Evolutionary conservation across 2,113 vertebrate species (phyloP).

Genomic region (Zootoca vivipara): DNA sequence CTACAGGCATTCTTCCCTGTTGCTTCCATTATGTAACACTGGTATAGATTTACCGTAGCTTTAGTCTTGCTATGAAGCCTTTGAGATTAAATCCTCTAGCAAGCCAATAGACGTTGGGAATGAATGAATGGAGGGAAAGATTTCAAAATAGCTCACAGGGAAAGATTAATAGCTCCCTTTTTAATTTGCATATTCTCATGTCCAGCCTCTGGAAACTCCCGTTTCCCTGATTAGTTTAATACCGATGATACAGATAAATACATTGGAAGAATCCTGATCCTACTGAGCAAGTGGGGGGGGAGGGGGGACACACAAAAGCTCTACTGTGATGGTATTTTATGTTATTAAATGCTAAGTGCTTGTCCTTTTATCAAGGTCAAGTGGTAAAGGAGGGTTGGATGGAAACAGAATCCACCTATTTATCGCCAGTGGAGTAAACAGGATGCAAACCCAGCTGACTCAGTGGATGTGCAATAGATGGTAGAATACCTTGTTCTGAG

Average conservation of each 20-base stretch:
- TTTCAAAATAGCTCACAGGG: conserved; percentile 34
- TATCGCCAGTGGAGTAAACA: not conserved
- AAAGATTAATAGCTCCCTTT: conserved; percentile 67
- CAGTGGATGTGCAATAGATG: not conserved
- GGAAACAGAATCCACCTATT: not conserved
- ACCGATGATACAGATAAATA: conserved; percentile 56
- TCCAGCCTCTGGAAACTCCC: conserved; percentile 57
- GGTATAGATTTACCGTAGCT: conserved; percentile 67
- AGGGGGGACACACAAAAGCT: conserved; percentile 21
- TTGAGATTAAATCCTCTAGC: conserved; percentile 62
- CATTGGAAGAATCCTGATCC: conserved; percentile 44
- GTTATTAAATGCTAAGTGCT: conserved; percentile 67
- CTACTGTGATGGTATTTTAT: conserved; percentile 47
- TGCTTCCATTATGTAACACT: conserved; percentile 63
- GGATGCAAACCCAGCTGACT: not conserved
- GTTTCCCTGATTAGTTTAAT: conserved; percentile 70
- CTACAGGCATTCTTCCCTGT: conserved; percentile 47
- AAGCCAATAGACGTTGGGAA: not conserved
- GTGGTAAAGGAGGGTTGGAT: conserved; percentile 13
- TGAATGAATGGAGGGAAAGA: conserved; percentile 37
- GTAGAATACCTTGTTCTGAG: not conserved
- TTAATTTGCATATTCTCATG: conserved; percentile 65
- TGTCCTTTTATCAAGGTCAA: conserved; percentile 65
- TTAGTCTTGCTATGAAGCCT: conserved; percentile 67
- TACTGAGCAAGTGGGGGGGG: not conserved